Evolutionary conservation across 2,797 vertebrate genomes (phyloP), one percentile per base, ranked within the genome.

Genomic region (Pangasius mekongensis): DNA sequence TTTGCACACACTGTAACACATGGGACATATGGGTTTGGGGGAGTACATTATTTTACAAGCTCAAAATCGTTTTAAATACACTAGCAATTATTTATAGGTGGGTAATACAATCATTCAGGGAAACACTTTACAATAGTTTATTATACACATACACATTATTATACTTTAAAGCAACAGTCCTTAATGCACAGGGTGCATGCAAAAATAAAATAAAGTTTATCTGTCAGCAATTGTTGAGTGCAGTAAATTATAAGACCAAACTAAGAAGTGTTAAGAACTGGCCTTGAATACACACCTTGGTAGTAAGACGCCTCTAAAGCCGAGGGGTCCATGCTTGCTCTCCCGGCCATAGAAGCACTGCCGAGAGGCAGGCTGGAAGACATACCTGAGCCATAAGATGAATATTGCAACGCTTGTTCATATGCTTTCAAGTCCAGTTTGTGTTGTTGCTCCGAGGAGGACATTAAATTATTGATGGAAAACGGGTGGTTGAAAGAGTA

Each of bases 401-500:
- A 98, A 94, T 98, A 98, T 95, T 98, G 97, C 92, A 98, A 95
- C 0, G 97, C 97, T 93, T 98, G 97, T 93, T 99, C 98, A 9
- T 99, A 99, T 0, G 98, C 98, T 96, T 99, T 99, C 95, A 98
- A 97, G 96, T 99, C 98, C 97, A 99, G 95, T 97, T 99, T 99
- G 96, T 99, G 98, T 94, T 99, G 98, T 94, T 99, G 98, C 94
- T 99, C 98, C 0, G 98, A 97, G 71, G 98, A 98, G 24, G 98
- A 99, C 98, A 99, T 99, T 92, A 99, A 96, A 94, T 99, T 99
- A 95, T 99, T 98, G 95, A 99, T 99, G 94, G 98, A 99, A 95
- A 99, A 99, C 0, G 98, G 98, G 90, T 99, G 98, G 94, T 99
- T 98, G 95, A 99, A 99, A 87, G 98, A 96, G 92, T 99, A 99